Conservation (phyloP, 2,888 invertebrate genomes). For the Mimumesa dahlbomi region DNA sequence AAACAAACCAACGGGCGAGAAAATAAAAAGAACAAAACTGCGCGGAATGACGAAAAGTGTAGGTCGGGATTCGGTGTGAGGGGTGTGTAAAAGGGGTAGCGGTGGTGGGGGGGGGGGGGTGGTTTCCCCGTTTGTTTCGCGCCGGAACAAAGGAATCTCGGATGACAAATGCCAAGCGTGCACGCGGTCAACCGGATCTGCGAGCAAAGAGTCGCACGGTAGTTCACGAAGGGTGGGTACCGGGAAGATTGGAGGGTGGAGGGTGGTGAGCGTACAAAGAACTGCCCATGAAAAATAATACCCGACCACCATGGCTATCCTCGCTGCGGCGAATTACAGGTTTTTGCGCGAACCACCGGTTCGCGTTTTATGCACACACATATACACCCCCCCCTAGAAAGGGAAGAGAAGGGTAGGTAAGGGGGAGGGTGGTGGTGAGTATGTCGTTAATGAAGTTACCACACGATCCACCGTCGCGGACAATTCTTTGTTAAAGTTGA, state of each 20-base stretch:
- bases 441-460: slow-evolving; percentile 12
- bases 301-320: slow-evolving; percentile 22
- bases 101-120: background rate
- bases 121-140: slow-evolving; percentile 69
- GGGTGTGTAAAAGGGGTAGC: background rate
- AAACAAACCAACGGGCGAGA: background rate
- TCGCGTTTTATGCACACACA: no score
- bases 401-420: no score
- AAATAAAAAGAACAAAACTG: background rate
- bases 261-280: slow-evolving; percentile 47
- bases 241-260: slow-evolving; percentile 17
- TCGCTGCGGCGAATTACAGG: slow-evolving; percentile 43
- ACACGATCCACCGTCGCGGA: slow-evolving; percentile 34
- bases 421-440: no score
- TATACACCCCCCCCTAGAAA: no score
- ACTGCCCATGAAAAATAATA: slow-evolving; percentile 62
- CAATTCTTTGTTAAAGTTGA: slow-evolving; percentile 44
- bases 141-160: slow-evolving; percentile 74
- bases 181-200: slow-evolving; percentile 73
- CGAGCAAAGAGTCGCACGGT: slow-evolving; percentile 60
- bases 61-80: background rate
- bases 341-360: no score
- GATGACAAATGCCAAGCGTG: slow-evolving; percentile 74
- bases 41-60: no score
- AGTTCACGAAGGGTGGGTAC: slow-evolving; percentile 27